Conservation (phyloP, 2,113 vertebrate genomes). For the Pterophyllum scalare region DNA sequence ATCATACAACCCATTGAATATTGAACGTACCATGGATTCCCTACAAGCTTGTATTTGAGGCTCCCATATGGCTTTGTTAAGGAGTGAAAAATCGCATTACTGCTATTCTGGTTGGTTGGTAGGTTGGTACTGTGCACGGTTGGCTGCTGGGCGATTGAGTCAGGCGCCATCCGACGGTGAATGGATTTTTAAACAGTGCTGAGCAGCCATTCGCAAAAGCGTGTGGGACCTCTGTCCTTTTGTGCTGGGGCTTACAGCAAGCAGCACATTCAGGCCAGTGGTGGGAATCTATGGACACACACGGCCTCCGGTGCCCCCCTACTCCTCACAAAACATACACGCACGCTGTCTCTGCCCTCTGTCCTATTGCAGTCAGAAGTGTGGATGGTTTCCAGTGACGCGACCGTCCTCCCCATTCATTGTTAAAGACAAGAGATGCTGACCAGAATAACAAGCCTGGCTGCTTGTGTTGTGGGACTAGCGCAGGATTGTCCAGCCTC, state of each 20-base stretch:
- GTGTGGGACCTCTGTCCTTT: conserved; percentile 72
- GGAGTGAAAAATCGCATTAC: conserved; percentile 18
- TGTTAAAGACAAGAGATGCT: conserved; percentile 82
- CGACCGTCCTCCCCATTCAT: conserved; percentile 73
- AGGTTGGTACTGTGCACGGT: background rate
- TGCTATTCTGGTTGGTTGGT: conserved; percentile 9
- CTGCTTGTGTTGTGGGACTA: conserved; percentile 49
- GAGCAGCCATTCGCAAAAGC: conserved; percentile 70
- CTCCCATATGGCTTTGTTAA: conserved; percentile 39
- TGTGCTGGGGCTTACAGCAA: conserved; percentile 81
- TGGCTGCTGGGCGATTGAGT: conserved; percentile 40
- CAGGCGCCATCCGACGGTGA: conserved; percentile 58
- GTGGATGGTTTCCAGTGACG: conserved; percentile 78
- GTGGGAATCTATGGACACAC: conserved; percentile 79
- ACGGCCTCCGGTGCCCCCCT: background rate
- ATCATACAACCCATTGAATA: conserved; percentile 74
- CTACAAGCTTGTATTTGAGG: conserved; percentile 28
- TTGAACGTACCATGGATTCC: conserved; percentile 75
- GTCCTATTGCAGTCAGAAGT: conserved; percentile 46
- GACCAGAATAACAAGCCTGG: conserved; percentile 82
- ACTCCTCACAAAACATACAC: conserved; percentile 25
- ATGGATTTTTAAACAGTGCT: conserved; percentile 74
- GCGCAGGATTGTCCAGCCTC: conserved; percentile 80
- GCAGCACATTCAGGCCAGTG: conserved; percentile 71
- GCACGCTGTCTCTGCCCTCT: background rate